Conservation (phyloP, 2,888 invertebrate species). For the Morinoia aosen region DNA sequence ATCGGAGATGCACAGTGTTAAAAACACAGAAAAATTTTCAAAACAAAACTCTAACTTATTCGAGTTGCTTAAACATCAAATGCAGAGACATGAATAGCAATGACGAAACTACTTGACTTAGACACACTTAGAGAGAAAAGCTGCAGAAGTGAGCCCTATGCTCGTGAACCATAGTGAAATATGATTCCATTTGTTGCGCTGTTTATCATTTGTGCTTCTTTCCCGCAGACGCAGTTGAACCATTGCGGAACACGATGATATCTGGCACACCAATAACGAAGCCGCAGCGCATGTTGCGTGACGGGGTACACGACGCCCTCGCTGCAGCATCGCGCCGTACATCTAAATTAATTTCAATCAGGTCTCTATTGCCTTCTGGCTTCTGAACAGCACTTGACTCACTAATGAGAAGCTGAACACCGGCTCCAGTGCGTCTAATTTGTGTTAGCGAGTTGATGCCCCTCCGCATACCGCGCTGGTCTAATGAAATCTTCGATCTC, state of each 20-base stretch:
- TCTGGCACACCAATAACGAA: not conserved
- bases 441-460: not conserved
- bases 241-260: not conserved
- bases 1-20: too few relatives aligned
- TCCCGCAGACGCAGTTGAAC: not conserved
- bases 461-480: not conserved
- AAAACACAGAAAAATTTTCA: too few relatives aligned
- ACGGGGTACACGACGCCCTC: not conserved
- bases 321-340: not conserved
- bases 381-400: not conserved
- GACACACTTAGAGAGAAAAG: too few relatives aligned
- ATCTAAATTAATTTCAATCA: not conserved
- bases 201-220: too few relatives aligned
- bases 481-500: not conserved
- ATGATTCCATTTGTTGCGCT: too few relatives aligned
- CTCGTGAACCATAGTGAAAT: not conserved
- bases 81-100: too few relatives aligned
- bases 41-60: too few relatives aligned
- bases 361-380: constrained; percentile 7
- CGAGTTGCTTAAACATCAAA: too few relatives aligned
- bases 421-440: not conserved
- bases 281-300: not conserved
- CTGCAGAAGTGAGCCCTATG: too few relatives aligned
- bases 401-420: constrained; percentile 9
- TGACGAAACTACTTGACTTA: too few relatives aligned